These are phyloP conservation scores for Trissoscelio sp. DNA, from an alignment of 2,888 invertebrate genomes.

Conservation along the genomic window DNA sequence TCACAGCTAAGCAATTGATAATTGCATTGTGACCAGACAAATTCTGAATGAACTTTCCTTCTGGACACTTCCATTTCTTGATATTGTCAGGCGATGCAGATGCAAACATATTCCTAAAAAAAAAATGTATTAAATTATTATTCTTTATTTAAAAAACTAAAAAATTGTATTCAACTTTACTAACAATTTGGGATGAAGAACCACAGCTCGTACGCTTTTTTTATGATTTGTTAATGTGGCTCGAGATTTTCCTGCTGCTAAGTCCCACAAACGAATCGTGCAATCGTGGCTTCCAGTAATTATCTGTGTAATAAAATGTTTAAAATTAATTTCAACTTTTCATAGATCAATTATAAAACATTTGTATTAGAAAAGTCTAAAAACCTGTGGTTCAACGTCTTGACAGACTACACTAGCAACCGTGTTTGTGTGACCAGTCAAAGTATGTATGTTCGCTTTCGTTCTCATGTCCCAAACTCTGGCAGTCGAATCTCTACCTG, in stretches of 20 bases:
- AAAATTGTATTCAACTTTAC: no score
- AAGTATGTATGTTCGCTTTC: constrained; percentile 98
- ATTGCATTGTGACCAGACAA: constrained; percentile 98
- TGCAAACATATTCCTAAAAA: constrained; percentile 93
- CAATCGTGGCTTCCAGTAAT: constrained; percentile 98
- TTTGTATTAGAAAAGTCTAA: no score
- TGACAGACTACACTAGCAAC: constrained; percentile 97
- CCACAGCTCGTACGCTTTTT: constrained; percentile 94
- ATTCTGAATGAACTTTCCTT: constrained; percentile 98
- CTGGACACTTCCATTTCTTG: constrained; percentile 99
- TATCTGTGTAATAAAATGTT: constrained; percentile 84
- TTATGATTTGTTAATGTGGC: constrained; percentile 99
- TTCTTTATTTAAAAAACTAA: background rate
- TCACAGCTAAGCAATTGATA: constrained; percentile 97
- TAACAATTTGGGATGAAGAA: constrained; percentile 89
- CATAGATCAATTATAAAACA: no score
- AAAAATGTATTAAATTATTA: constrained; percentile 9
- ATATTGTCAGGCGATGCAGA: constrained; percentile 99
- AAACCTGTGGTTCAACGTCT: constrained; percentile 94
- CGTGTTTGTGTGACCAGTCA: constrained; percentile 98
- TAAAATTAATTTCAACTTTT: background rate
- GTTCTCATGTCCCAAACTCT: constrained; percentile 99
- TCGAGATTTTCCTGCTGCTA: constrained; percentile 97
- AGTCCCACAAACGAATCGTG: constrained; percentile 98
- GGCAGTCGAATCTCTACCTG: constrained; percentile 97